Base-by-base conservation (phyloP, 2,888 invertebrate species). In the Anagyrus pseudococci region DNA sequence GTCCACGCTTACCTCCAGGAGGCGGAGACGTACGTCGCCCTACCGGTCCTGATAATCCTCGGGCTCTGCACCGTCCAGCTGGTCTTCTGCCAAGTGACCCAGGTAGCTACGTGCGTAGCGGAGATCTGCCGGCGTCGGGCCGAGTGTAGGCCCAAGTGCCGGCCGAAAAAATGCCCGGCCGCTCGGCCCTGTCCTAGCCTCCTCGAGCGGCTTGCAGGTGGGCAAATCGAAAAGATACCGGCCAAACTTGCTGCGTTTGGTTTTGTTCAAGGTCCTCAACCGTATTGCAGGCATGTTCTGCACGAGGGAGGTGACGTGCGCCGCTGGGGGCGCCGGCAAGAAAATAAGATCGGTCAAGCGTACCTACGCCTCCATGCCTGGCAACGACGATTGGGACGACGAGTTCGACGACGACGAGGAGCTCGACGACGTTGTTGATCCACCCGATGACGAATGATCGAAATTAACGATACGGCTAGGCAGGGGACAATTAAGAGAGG, bases 31-130 rank as follows among this genome's bases (percentile, higher is more conserved):
- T 71, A 66, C 23, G 70, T 78, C 1, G 74, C 75, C 22, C 64
- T 80, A n/a, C 77, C 79, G 4, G 73, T 79, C 23, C 68, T 80
- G 19, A 22, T 78, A 20, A 19, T 77, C 6, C 73, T 80, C 23
- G 41, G 76, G 13, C 46, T 77, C 10, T 79, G 76, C 47, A 80
- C 78, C 1, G 29, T 72, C 1, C 78, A 78, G 50, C 74, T 78
- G n/a, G 67, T 75, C 33, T 49, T 75, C 26, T 72, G 70, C 66
- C 77, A 77, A 15, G 15, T 68, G 13, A 46, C 46, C 50, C 52
- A 62, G n/a, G 33, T 57, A 1, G 23, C n/a, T 1, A 55, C 33
- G n/a, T 43, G 25, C 2, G 1, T 61, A 1, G 40, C 40, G 10
- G 60, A 61, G 20, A 19, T 61, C 4, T n/a, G 47, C 10, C 37